Percentiles rank a stretch among this genome's conserved stretches.
These are phyloP conservation scores for Zonitis immaculata DNA, from an alignment of 2,888 invertebrate genomes.

Conservation along the genomic window DNA sequence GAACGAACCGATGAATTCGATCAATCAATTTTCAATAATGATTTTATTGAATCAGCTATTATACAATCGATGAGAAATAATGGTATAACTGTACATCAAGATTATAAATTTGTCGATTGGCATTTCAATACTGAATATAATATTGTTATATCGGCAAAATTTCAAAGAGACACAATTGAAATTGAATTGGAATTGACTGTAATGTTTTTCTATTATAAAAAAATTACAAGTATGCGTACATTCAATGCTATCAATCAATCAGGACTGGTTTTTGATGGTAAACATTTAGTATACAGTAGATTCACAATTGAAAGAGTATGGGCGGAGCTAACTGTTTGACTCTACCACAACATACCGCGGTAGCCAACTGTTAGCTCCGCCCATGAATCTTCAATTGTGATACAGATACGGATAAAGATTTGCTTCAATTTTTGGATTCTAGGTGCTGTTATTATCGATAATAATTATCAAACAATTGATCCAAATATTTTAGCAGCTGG, in stretches of 20 bases:
- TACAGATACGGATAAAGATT: conserved; percentile 31
- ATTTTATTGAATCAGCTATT: conserved; percentile 54
- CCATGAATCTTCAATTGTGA: too few relatives aligned
- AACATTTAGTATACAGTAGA: too few relatives aligned
- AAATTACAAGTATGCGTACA: conserved; percentile 48
- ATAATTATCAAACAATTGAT: conserved; percentile 61
- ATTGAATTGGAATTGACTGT: conserved; percentile 52
- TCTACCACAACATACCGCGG: too few relatives aligned
- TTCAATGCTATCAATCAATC: conserved; percentile 53
- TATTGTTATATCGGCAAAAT: conserved; percentile 43
- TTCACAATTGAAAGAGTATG: too few relatives aligned
- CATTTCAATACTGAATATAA: conserved; percentile 37
- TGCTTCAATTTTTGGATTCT: conserved; percentile 37
- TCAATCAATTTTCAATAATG: conserved; percentile 40
- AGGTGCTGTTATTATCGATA: conserved; percentile 61
- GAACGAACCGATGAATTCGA: conserved; percentile 18
- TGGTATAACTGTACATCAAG: conserved; percentile 51
- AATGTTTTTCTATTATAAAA: conserved; percentile 56
- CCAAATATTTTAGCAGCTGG: conserved; percentile 63
- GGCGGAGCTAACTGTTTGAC: too few relatives aligned
- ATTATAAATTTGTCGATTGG: conserved; percentile 57
- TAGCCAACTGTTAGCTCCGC: background rate
- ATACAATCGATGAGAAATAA: conserved; percentile 41
- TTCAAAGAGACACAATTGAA: conserved; percentile 50
- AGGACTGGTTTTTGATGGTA: conserved; percentile 40